Base-by-base conservation (phyloP, 2,888 invertebrate species). In the Amphimallon solstitiale region DNA sequence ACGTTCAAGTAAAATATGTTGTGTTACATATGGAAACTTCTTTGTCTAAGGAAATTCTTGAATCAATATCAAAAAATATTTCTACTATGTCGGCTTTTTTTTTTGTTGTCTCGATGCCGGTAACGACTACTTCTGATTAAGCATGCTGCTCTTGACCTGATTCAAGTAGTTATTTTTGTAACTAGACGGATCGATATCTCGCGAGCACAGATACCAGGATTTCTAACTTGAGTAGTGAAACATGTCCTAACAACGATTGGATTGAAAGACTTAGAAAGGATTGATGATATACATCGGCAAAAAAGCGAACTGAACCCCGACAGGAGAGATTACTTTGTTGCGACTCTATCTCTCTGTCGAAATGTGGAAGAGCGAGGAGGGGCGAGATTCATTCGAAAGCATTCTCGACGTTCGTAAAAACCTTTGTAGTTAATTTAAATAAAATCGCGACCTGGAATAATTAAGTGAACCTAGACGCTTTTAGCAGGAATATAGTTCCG, bases 191-290 rank as follows among this genome's bases (percentile, higher is more conserved):
- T 68, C 68, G 68, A 68, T 68, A 70, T 49, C 61, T 63, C 60
- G 65, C 40, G 40, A 56, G 40, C 40, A 43, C 29, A 40, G 56
- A 56, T 56, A 56, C 43, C 40, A 40, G 29, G 29, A 56, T 56
- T 56, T 56, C 43, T 40, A 40, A 29, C 43, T 40, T 9, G 74
- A 75, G 73, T 73, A 73, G 74, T 75, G 70, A 73, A 74, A 73
- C 74, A 74, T 76, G 74, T 75, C 70, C 71, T 67, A 69, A 73
- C 72, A 73, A 71, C 70, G 71, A 72, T 68, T 69, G 71, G 71
- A 74, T 74, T 72, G 74, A 71, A 72, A 70, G 63, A 66, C 66
- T 60, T 65, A 49, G 40, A 61, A 67, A 66, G 69, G 65, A 70
- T 67, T 71, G 70, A 69, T 69, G 70, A 68, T 65, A 66, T 70